Percentiles rank a stretch among this genome's conserved stretches.
Conservation (phyloP, 2,888 invertebrate genomes). For the Cancer borealis region DNA sequence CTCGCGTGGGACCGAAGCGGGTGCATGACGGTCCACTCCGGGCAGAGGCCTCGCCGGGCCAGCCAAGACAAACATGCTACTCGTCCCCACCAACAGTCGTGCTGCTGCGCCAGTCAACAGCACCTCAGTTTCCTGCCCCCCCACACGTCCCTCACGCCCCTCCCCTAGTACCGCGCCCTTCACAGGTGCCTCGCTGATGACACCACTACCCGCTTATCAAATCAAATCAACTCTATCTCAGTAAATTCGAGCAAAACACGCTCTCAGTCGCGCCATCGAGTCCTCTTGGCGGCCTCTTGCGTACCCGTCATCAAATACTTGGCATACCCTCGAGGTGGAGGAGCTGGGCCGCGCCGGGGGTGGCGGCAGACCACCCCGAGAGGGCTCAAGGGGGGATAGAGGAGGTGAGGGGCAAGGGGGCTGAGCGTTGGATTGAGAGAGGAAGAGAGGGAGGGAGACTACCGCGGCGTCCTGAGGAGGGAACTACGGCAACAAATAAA, state of each 20-base stretch:
- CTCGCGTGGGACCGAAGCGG: not conserved
- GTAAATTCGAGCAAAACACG: constrained; percentile 68
- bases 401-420: not conserved
- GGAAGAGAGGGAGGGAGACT: constrained; percentile 16
- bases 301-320: constrained; percentile 67
- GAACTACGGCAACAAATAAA: constrained; percentile 12
- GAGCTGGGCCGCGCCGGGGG: constrained; percentile 45
- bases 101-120: constrained; percentile 4
- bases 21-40: constrained; percentile 10
- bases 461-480: constrained; percentile 17
- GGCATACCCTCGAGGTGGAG: constrained; percentile 63
- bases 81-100: constrained; percentile 36
- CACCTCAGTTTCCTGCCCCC: constrained; percentile 15
- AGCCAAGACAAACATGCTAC: constrained; percentile 55
- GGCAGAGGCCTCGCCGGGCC: not conserved
- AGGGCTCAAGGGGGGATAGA: constrained; percentile 43
- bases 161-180: not conserved
- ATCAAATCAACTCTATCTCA: constrained; percentile 62
- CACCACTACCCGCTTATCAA: constrained; percentile 64
- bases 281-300: constrained; percentile 66
- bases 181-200: constrained; percentile 56
- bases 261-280: constrained; percentile 59
- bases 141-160: not conserved
- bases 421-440: constrained; percentile 16
- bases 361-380: constrained; percentile 52